A percentile compares a stretch with the other conserved stretches of the same genome.
These are phyloP conservation scores for Liasis olivaceus DNA, from an alignment of 2,797 vertebrate species.

Conservation along the genomic window DNA sequence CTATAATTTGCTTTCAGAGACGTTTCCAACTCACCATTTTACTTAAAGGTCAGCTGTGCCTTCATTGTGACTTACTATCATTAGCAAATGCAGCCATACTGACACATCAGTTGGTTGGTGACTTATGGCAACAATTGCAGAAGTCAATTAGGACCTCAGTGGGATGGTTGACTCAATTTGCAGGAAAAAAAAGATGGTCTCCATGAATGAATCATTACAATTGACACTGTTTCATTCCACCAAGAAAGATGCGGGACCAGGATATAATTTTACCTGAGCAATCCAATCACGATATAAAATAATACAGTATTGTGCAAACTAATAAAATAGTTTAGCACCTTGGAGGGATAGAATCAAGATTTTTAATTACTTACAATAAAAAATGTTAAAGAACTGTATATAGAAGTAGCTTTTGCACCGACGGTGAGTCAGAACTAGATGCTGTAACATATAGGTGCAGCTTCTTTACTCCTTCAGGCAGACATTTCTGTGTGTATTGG, in stretches of 20 bases:
- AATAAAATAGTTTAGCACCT: neutral
- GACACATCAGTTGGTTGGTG: neutral
- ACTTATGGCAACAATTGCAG: neutral
- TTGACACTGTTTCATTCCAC: neutral
- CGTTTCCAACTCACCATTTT: slow-evolving; percentile 27
- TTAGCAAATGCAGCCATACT: neutral
- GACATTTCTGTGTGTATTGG: neutral
- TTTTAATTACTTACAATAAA: neutral
- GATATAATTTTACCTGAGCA: neutral
- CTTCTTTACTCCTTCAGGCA: neutral
- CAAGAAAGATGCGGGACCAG: neutral
- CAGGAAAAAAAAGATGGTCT: neutral
- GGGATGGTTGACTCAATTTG: neutral
- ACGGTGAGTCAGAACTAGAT: neutral
- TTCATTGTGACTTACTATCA: neutral
- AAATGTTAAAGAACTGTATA: neutral
- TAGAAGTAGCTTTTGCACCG: neutral
- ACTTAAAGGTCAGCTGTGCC: neutral
- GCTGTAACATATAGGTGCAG: neutral
- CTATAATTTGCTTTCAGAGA: neutral
- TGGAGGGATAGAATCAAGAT: neutral
- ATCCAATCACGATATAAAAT: neutral
- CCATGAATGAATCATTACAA: neutral
- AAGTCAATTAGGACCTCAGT: neutral
- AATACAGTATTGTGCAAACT: neutral